Evolutionary conservation across 2,113 vertebrate species (phyloP).

Genomic region (Pseudorectes ferrugineus): DNA sequence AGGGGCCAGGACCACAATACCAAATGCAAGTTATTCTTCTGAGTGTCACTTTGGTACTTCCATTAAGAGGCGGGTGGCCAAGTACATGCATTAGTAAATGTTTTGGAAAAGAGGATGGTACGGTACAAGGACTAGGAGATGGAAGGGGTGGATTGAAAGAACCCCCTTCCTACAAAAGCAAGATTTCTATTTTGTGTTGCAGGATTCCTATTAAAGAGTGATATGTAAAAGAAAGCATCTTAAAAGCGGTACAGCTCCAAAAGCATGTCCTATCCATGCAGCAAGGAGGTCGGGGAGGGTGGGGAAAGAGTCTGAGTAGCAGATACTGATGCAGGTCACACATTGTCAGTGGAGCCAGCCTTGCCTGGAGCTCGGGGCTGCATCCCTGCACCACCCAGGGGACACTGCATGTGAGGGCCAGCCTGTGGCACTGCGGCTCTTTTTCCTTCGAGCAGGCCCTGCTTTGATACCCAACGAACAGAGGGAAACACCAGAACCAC

Average conservation of each 20-base stretch:
- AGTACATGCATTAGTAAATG: not conserved
- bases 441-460: not conserved
- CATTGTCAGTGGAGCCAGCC: not conserved
- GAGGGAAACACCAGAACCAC: not conserved
- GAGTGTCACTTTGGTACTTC: slow-evolving; percentile 16
- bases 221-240: not conserved
- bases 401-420: not conserved
- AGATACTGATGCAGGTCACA: not conserved
- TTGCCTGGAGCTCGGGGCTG: not conserved
- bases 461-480: not conserved
- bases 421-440: not conserved
- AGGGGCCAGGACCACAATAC: not conserved
- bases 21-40: not conserved
- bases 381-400: not conserved
- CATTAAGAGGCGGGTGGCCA: not conserved
- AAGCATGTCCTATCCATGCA: not conserved
- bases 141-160: not conserved
- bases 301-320: not conserved
- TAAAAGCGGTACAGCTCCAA: slow-evolving; percentile 35
- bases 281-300: not conserved
- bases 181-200: not conserved
- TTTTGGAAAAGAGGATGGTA: not conserved
- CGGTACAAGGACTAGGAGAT: not conserved
- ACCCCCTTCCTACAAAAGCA: not conserved
- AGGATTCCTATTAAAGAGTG: not conserved